These are phyloP conservation scores for Microcebus lehilahytsara DNA, from an alignment of 2,113 vertebrate genomes.

Conservation along the genomic window DNA sequence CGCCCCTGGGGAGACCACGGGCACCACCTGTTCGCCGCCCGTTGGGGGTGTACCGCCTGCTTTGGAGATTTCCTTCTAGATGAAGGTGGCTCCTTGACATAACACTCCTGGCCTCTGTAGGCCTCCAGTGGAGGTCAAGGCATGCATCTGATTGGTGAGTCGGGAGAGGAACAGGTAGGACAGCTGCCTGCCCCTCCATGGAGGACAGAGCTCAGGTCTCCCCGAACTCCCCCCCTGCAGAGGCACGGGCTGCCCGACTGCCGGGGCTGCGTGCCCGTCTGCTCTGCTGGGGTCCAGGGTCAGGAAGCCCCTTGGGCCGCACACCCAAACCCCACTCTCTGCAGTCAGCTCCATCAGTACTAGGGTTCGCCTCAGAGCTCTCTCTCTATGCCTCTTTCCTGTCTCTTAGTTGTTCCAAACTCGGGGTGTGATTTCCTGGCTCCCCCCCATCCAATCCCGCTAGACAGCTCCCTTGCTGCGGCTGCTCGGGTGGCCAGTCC, in stretches of 20 bases:
- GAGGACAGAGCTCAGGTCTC: too few species aligned
- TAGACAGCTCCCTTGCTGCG: neutral
- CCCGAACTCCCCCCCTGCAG: too few species aligned
- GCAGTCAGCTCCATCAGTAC: accelerated
- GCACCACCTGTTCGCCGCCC: too few species aligned
- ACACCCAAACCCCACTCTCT: accelerated
- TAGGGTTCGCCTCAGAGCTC: too few species aligned
- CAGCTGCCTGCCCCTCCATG: neutral
- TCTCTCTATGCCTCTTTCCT: accelerated
- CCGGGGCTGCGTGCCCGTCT: accelerated
- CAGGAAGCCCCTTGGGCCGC: neutral
- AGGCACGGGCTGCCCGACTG: too few species aligned
- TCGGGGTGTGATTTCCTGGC: neutral
- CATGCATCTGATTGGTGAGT: neutral
- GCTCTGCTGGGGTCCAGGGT: too few species aligned
- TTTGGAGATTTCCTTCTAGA: neutral
- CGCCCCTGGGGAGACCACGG: neutral
- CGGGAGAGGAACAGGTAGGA: neutral
- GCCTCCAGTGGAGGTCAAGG: too few species aligned
- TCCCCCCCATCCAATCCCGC: neutral
- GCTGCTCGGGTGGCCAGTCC: neutral
- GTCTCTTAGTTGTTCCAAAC: neutral
- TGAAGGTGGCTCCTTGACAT: neutral
- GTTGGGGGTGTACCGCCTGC: neutral
- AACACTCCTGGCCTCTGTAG: neutral